A percentile compares a stretch with the other conserved stretches of the same genome.
These are phyloP conservation scores for Eidolon dupreanum DNA, from an alignment of 2,797 vertebrate species.

Conservation along the genomic window DNA sequence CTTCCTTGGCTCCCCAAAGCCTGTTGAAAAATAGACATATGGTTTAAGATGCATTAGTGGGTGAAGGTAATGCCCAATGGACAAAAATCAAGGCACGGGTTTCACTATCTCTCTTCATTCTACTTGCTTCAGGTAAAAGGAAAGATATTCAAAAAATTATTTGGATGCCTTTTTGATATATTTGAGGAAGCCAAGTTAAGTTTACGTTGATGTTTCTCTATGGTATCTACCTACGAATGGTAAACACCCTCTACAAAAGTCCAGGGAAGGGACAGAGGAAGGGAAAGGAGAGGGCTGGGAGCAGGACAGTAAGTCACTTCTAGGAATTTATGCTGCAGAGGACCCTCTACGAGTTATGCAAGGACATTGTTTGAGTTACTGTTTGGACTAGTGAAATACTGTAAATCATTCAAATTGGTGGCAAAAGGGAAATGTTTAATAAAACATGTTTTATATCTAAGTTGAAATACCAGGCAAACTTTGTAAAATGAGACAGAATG, in stretches of 20 bases:
- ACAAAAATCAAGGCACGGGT: neutral
- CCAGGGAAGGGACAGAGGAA: neutral
- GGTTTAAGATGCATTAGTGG: neutral
- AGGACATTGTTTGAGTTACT: neutral
- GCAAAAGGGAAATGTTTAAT: neutral
- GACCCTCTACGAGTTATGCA: neutral
- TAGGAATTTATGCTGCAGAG: neutral
- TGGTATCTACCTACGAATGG: neutral
- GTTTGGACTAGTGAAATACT: neutral
- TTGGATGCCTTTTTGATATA: neutral
- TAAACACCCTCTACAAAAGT: neutral
- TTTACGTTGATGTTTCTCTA: conserved; percentile 2
- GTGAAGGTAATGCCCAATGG: neutral
- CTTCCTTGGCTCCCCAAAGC: conserved; percentile 47
- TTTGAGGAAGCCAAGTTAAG: neutral
- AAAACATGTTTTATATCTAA: neutral
- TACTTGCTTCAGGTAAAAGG: neutral
- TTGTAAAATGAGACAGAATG: neutral
- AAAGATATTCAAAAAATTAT: neutral
- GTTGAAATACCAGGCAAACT: neutral
- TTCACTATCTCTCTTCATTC: neutral
- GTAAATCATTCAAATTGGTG: neutral
- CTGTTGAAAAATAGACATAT: neutral
- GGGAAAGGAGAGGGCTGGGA: neutral
- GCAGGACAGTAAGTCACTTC: neutral